A percentile compares a stretch with the other conserved stretches of the same genome.
Evolutionary conservation across 2,888 invertebrate species (phyloP).

Genomic region (Orgyia antiqua): DNA sequence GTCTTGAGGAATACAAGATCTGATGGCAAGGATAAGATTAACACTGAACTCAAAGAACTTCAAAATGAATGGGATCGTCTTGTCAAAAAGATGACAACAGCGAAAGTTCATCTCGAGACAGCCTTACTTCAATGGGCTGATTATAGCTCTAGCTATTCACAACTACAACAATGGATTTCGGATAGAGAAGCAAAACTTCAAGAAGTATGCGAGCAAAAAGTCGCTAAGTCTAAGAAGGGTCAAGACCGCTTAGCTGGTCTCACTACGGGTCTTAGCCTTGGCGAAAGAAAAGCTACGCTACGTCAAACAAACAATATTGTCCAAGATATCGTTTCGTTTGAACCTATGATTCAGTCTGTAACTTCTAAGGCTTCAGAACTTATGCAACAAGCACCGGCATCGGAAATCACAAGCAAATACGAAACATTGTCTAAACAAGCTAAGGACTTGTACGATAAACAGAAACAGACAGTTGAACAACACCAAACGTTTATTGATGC

Average conservation of each 20-base stretch:
- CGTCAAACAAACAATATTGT: conserved; percentile 96
- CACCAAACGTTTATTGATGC: conserved; percentile 95
- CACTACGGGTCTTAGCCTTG: conserved; percentile 86
- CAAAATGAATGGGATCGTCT: conserved; percentile 95
- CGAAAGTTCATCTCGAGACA: conserved; percentile 94
- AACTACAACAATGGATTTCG: conserved; percentile 95
- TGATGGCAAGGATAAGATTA: conserved; percentile 92
- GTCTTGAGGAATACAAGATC: conserved; percentile 91
- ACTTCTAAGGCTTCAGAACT: conserved; percentile 95
- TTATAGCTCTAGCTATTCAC: conserved; percentile 94
- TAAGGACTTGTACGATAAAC: conserved; percentile 91
- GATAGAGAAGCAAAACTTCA: conserved; percentile 95
- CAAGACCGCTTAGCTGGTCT: conserved; percentile 82
- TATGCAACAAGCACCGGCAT: conserved; percentile 93
- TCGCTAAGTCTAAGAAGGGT: conserved; percentile 87
- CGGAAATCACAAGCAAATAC: conserved; percentile 94
- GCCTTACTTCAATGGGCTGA: conserved; percentile 96
- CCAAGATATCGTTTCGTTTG: conserved; percentile 97
- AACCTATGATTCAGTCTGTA: conserved; percentile 97
- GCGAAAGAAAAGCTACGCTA: conserved; percentile 92
- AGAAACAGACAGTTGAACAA: conserved; percentile 92
- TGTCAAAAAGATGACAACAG: conserved; percentile 93
- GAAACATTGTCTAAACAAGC: conserved; percentile 94
- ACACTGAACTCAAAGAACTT: conserved; percentile 90
- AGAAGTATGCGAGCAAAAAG: conserved; percentile 92